phyloP scores from a whole-genome alignment of 2,113 vertebrate species.

The Gallinago media region DNA sequence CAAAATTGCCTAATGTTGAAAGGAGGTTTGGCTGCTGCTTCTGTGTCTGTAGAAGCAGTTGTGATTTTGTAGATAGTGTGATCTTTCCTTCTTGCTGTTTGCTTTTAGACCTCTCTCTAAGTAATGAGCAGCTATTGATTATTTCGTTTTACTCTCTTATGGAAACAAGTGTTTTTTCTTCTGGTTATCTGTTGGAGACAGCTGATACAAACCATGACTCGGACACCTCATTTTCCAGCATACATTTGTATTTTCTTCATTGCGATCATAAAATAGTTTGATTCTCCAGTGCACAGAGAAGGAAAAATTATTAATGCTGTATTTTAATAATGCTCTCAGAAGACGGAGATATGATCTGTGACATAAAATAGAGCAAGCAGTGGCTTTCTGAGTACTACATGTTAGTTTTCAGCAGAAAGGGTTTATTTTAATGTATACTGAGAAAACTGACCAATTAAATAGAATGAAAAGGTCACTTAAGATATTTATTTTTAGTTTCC shows the following conservation, averaged over 20 bases:
- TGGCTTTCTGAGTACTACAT: background rate
- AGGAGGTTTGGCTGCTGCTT: background rate
- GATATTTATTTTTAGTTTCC: background rate
- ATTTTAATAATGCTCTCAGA: background rate
- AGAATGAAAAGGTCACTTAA: background rate
- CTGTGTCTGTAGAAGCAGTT: background rate
- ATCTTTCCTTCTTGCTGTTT: background rate
- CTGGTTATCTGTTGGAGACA: background rate
- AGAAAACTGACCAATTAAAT: background rate
- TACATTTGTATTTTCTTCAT: background rate
- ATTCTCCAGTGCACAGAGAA: background rate
- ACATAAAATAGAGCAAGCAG: background rate
- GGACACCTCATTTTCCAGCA: background rate
- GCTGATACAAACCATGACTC: background rate
- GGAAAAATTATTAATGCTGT: background rate
- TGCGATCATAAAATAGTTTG: background rate
- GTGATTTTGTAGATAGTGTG: background rate
- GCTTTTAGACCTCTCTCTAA: background rate
- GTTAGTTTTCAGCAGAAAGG: background rate
- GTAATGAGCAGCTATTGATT: background rate
- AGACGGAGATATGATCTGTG: background rate
- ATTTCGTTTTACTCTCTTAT: background rate
- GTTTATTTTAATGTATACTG: background rate
- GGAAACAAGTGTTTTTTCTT: background rate
- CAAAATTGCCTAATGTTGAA: background rate